Evolutionary conservation across 2,113 vertebrate genomes (phyloP).

Genomic region (Chaetodon trifascialis): DNA sequence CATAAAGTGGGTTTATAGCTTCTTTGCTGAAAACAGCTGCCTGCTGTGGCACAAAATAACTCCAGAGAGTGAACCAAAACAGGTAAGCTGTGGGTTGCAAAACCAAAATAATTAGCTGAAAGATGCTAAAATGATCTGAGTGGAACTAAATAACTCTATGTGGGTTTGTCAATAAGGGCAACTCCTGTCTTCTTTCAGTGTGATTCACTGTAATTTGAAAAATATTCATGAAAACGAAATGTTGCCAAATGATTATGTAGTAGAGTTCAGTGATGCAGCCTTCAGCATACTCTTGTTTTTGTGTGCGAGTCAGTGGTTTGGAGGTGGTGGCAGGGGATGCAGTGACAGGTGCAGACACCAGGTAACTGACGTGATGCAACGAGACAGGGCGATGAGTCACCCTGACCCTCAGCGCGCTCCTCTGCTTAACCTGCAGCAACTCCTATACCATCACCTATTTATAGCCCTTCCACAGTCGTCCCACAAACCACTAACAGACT

Average conservation of each 20-base stretch:
- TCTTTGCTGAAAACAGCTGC: neutral
- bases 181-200: neutral
- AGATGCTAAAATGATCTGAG: neutral
- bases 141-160: neutral
- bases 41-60: neutral
- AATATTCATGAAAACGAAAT: neutral
- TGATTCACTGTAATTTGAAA: neutral
- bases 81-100: neutral
- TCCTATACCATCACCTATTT: slow-evolving; percentile 75
- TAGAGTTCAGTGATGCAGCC: neutral
- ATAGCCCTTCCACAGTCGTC: slow-evolving; percentile 63
- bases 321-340: slow-evolving; percentile 19
- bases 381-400: slow-evolving; percentile 75
- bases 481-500: slow-evolving; percentile 46
- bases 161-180: neutral
- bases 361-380: slow-evolving; percentile 76
- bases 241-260: neutral
- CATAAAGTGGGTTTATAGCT: neutral
- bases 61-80: neutral
- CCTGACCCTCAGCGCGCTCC: slow-evolving; percentile 46
- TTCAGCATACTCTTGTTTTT: slow-evolving; percentile 1
- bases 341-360: slow-evolving; percentile 71
- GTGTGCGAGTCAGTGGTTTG: slow-evolving; percentile 17
- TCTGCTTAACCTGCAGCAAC: slow-evolving; percentile 68
- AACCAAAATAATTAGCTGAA: neutral